Base-by-base conservation (phyloP, 2,113 vertebrate species). In the Oxyura jamaicensis region DNA sequence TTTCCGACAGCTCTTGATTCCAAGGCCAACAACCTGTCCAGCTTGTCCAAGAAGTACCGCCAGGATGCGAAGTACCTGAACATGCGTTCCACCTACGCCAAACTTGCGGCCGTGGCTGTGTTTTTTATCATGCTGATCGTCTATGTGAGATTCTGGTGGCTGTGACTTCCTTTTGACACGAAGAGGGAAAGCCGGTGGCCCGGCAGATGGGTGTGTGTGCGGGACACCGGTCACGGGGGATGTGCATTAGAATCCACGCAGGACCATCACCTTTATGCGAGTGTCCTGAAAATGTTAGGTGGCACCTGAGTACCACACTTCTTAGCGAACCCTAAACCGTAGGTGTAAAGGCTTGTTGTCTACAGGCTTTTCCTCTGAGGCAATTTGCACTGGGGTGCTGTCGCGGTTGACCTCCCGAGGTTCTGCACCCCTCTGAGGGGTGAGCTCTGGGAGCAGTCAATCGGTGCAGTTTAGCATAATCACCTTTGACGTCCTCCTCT, bases 71-170 rank as follows among this genome's bases (percentile, higher is more conserved):
- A 99, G 96, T 99, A 99, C 90, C 98, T 99, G 98, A 99, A 99
- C 96, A 99, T 99, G 97, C 99, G 99, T 82, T 99, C 99, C 97
- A 99, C 99, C 10, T 99, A 99, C 1, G 99, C 99, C 97, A 99
- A 99, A 95, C 98, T 99, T 78, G 99, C 99, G 0, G 99, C 99
- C 0, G 98, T 99, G 1, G 99, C 99, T 20, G 99, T 99, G 72
- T 99, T 99, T 97, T 99, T 99, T 98, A 98, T 99, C 98, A 99
- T 99, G 99, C 94, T 99, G 93, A 99, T 99, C 48, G 99, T 99
- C 89, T 99, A 99, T 31, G 98, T 99, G 63, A 98, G 99, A 62
- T 99, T 99, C 98, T 99, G 99, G 99, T 99, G 99, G 99, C 99
- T 99, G 98, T 99, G 98, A 99, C 91, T 36, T 18, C 8, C 74